These are phyloP conservation scores for Hiodon alosoides DNA, from an alignment of 2,113 vertebrate species.

Conservation along the genomic window DNA sequence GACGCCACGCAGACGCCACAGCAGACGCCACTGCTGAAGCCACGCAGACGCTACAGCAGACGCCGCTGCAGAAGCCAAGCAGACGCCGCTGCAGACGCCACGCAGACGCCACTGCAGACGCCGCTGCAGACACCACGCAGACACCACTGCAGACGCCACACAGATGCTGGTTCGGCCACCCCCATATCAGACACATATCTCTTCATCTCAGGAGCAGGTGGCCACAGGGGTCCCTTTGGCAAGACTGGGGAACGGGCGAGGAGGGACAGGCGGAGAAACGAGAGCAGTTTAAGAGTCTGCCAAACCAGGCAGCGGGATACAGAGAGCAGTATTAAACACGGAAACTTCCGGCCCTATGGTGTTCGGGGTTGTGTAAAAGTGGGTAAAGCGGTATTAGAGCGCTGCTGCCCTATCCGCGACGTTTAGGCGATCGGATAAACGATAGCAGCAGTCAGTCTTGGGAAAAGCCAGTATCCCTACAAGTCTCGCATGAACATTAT, in stretches of 20 bases:
- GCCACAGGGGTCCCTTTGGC: neutral
- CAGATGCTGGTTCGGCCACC: slow-evolving; percentile 21
- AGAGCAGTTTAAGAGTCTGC: slow-evolving; percentile 18
- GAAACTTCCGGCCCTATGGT: slow-evolving; percentile 19
- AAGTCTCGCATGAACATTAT: too few species aligned
- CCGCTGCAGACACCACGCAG: too few species aligned
- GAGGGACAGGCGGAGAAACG: neutral
- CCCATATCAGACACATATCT: slow-evolving; percentile 25
- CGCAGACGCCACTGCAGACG: too few species aligned
- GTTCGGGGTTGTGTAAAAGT: neutral
- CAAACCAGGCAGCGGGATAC: slow-evolving; percentile 19
- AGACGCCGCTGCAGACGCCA: slow-evolving; percentile 15
- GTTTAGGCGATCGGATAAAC: neutral
- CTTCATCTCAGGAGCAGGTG: slow-evolving; percentile 22
- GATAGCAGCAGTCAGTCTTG: too few species aligned
- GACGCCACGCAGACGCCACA: slow-evolving; percentile 23
- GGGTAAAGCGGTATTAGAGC: neutral
- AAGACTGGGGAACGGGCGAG: neutral
- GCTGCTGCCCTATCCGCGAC: too few species aligned
- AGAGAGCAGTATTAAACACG: slow-evolving; percentile 19
- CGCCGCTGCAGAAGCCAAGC: too few species aligned
- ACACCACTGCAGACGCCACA: slow-evolving; percentile 24
- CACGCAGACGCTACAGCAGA: slow-evolving; percentile 17
- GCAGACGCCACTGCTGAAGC: too few species aligned
- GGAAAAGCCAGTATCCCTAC: too few species aligned